phyloP scores from a whole-genome alignment of 2,888 invertebrate species.

The Philereme transversata region DNA sequence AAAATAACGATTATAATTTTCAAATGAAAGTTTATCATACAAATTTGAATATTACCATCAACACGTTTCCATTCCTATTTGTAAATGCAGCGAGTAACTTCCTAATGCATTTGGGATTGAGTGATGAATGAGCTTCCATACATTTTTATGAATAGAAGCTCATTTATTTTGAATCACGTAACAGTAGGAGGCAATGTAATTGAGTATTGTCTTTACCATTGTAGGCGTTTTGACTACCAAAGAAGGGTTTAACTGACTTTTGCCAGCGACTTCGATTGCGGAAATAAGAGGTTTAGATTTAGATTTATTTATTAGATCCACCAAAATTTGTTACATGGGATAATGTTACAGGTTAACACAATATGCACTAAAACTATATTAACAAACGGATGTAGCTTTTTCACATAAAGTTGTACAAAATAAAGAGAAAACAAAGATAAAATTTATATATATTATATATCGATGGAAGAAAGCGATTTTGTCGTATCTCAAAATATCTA shows the following conservation, averaged over 20 bases:
- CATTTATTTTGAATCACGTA: conserved; percentile 41
- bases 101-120: conserved; percentile 39
- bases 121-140: conserved; percentile 52
- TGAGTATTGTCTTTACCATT: conserved; percentile 68
- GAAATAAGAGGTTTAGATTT: too few relatives aligned
- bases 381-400: too few relatives aligned
- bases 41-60: conserved; percentile 22
- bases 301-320: too few relatives aligned
- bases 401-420: too few relatives aligned
- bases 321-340: too few relatives aligned
- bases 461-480: too few relatives aligned
- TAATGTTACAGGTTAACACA: too few relatives aligned
- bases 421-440: too few relatives aligned
- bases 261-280: not conserved
- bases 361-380: too few relatives aligned
- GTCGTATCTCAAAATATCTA: too few relatives aligned
- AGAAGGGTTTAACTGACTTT: not conserved
- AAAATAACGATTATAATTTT: conserved; percentile 3
- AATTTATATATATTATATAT: too few relatives aligned
- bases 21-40: conserved; percentile 2
- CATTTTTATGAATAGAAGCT: conserved; percentile 35
- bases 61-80: conserved; percentile 25
- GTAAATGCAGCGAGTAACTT: conserved; percentile 33
- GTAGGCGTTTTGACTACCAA: conserved; percentile 57
- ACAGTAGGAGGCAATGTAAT: conserved; percentile 71